Evolutionary conservation across 2,888 invertebrate genomes (phyloP).

Genomic region (Abrostola triplasia): DNA sequence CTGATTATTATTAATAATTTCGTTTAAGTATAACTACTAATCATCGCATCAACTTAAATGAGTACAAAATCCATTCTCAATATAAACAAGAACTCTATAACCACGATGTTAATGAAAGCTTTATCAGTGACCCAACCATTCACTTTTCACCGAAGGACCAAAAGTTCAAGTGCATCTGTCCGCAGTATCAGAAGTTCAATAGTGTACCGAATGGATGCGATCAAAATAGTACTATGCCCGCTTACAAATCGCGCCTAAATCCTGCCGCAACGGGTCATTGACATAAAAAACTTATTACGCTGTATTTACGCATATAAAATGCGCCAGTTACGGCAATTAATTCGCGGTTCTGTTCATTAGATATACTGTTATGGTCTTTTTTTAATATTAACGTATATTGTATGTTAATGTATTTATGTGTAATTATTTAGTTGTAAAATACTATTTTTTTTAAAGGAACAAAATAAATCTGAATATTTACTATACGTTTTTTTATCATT

Average conservation of each 20-base stretch:
- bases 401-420: too few species aligned
- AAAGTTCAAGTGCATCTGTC: conserved; percentile 16
- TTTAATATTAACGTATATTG: background rate
- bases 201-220: conserved; percentile 22
- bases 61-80: background rate
- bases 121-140: background rate
- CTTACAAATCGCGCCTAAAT: conserved; percentile 46
- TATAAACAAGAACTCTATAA: background rate
- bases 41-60: background rate
- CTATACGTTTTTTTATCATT: too few species aligned
- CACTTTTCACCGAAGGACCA: conserved; percentile 1
- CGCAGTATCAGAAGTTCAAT: conserved; percentile 23
- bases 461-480: too few species aligned
- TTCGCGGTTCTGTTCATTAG: conserved; percentile 12
- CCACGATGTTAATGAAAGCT: background rate
- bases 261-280: conserved; percentile 45
- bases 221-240: conserved; percentile 49
- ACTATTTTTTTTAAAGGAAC: too few species aligned
- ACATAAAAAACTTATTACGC: conserved; percentile 50
- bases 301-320: conserved; percentile 25
- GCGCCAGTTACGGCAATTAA: conserved; percentile 29
- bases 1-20: background rate
- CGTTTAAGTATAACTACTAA: background rate
- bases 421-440: too few species aligned
- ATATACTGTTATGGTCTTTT: background rate